phyloP scores from a whole-genome alignment of 2,888 invertebrate genomes.

The Sepiola atlantica region DNA sequence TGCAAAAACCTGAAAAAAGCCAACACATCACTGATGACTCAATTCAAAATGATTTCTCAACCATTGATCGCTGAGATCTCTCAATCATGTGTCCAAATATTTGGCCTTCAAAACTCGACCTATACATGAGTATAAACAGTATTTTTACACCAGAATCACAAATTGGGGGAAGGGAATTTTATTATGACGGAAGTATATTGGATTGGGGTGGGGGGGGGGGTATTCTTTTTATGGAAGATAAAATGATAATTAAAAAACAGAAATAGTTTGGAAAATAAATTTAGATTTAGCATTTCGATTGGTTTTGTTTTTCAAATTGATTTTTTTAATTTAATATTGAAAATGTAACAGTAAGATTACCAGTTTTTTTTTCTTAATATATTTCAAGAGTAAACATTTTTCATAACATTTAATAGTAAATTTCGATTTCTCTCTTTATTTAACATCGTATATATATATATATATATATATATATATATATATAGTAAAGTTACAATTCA shows the following conservation, averaged over 20 bases:
- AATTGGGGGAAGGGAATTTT: not conserved
- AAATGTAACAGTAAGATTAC: not conserved
- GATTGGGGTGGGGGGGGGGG: not conserved
- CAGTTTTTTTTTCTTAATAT: not conserved
- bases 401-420: not conserved
- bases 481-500: no score
- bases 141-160: not conserved
- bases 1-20: no score
- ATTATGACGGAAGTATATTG: constrained; percentile 15
- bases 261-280: constrained; percentile 3
- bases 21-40: no score
- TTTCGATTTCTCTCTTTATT: not conserved
- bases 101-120: no score
- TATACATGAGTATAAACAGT: no score
- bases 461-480: no score
- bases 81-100: no score
- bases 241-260: not conserved
- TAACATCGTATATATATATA: not conserved
- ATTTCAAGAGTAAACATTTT: not conserved
- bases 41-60: no score
- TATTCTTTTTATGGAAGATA: not conserved
- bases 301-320: not conserved
- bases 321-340: not conserved
- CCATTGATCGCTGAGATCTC: no score
- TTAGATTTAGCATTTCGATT: not conserved